These are phyloP conservation scores for Brachionus calyciflorus DNA, from an alignment of 1,140 invertebrate genomes.

Conservation along the genomic window DNA sequence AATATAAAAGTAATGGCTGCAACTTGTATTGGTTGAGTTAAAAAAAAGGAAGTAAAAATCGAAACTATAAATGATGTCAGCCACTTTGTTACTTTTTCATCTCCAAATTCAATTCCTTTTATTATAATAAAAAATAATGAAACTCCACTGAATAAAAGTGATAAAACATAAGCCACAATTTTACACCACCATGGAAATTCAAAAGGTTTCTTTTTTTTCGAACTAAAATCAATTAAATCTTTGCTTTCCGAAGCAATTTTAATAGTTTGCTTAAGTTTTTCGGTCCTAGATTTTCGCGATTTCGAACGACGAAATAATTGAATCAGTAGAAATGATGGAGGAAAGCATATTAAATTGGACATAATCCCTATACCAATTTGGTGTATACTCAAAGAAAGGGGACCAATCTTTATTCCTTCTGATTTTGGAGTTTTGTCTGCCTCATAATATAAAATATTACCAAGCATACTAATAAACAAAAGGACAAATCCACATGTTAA, in stretches of 20 bases:
- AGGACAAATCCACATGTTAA: conserved; percentile 27
- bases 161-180: conserved; percentile 63
- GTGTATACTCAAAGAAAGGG: background rate
- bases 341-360: background rate
- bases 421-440: background rate
- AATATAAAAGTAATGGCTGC: conserved; percentile 63
- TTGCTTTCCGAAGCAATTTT: background rate
- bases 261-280: background rate
- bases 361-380: conserved; percentile 44
- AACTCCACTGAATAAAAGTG: conserved; percentile 59
- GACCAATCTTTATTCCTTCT: background rate
- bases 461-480: conserved; percentile 22
- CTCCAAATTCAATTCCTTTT: conserved; percentile 65
- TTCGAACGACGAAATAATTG: conserved; percentile 26
- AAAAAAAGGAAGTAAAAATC: conserved; percentile 64
- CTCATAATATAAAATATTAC: conserved; percentile 39
- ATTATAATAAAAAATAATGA: conserved; percentile 64
- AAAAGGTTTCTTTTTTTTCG: conserved; percentile 48
- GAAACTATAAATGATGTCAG: conserved; percentile 64
- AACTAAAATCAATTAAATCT: background rate
- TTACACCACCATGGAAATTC: conserved; percentile 63
- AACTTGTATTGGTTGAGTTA: conserved; percentile 65
- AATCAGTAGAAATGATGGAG: background rate
- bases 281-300: background rate
- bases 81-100: conserved; percentile 65